These are phyloP conservation scores for Entomobrya multifasciata DNA, from an alignment of 2,888 invertebrate species.

Conservation along the genomic window DNA sequence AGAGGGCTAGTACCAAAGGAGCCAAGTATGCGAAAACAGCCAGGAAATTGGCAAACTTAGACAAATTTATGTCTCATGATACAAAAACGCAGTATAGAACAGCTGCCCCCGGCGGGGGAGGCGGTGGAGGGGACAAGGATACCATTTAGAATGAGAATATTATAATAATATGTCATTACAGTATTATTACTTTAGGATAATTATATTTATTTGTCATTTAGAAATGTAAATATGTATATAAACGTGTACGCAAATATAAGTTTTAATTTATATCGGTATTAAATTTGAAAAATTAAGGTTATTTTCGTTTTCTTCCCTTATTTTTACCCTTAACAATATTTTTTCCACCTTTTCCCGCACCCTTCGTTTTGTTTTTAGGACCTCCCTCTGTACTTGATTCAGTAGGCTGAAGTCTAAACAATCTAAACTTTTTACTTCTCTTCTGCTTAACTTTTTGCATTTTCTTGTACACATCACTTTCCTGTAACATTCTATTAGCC, in stretches of 20 bases:
- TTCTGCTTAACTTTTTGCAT: slow-evolving; percentile 76
- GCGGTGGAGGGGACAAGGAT: background rate
- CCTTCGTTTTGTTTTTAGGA: too few species aligned
- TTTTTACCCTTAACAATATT: background rate
- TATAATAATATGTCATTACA: too few species aligned
- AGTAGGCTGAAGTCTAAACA: slow-evolving; percentile 59
- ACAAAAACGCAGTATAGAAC: slow-evolving; percentile 31
- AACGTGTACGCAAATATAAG: too few species aligned
- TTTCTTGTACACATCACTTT: slow-evolving; percentile 76
- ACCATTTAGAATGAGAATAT: too few species aligned
- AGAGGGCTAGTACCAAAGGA: background rate
- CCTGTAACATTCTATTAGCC: slow-evolving; percentile 76
- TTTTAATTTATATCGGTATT: too few species aligned
- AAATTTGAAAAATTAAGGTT: background rate
- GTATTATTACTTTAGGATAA: too few species aligned
- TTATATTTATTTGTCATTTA: too few species aligned
- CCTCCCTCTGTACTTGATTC: slow-evolving; percentile 35
- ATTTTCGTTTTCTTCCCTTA: slow-evolving; percentile 12
- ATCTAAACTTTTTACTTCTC: slow-evolving; percentile 73
- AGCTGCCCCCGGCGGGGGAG: background rate
- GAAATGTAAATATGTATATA: too few species aligned
- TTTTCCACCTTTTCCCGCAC: background rate
- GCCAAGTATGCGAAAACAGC: slow-evolving; percentile 29
- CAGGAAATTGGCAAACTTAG: slow-evolving; percentile 59
- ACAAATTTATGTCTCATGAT: slow-evolving; percentile 60